A percentile compares a stretch with the other conserved stretches of the same genome.
Conservation (phyloP, 2,797 vertebrate species). For the Micromesistius poutassou region DNA sequence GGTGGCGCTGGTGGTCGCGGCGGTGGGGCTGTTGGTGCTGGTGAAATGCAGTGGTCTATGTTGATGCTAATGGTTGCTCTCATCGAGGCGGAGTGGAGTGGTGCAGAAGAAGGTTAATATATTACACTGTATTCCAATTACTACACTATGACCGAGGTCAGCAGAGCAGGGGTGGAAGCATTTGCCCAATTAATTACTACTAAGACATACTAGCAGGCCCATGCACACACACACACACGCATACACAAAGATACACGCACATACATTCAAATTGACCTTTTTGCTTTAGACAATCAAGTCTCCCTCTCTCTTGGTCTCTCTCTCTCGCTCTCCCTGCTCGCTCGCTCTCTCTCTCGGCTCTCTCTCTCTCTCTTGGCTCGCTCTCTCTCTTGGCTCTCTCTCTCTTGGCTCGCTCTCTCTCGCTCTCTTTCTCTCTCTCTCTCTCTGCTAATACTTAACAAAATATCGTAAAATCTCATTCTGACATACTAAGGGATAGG, state of each 20-base stretch:
- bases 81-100: constrained; percentile 66
- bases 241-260: constrained; percentile 14
- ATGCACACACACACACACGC: constrained; percentile 32
- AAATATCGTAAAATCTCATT: constrained; percentile 68
- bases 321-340: background rate
- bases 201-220: constrained; percentile 35
- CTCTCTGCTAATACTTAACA: constrained; percentile 21
- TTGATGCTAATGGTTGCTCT: background rate
- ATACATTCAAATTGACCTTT: constrained; percentile 63
- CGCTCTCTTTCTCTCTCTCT: constrained; percentile 8
- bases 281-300: constrained; percentile 51
- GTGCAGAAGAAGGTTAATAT: constrained; percentile 64
- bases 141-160: constrained; percentile 80
- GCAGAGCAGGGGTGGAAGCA: constrained; percentile 46
- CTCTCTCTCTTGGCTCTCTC: constrained; percentile 25
- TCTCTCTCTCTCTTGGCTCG: constrained; percentile 14
- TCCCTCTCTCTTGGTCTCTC: background rate
- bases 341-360: constrained; percentile 11
- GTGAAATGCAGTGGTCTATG: background rate
- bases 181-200: constrained; percentile 73
- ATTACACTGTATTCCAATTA: constrained; percentile 76
- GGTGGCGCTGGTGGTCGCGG: too few relatives aligned
- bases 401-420: constrained; percentile 22
- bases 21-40: too few relatives aligned
- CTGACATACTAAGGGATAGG: constrained; percentile 51